Evolutionary conservation across 2,797 vertebrate genomes (phyloP).

Genomic region (Steatocranus sp.): DNA sequence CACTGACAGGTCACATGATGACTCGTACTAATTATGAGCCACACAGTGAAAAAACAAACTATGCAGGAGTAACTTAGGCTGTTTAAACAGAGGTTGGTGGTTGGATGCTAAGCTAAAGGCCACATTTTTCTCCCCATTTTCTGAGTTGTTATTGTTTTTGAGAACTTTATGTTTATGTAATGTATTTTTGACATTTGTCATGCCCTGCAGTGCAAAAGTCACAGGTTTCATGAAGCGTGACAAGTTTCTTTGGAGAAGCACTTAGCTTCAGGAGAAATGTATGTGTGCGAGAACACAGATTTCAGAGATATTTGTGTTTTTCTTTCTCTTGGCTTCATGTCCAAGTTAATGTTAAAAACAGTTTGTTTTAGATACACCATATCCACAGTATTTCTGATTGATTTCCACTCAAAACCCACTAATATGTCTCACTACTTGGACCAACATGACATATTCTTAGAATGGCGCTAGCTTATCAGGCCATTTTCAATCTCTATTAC

Average conservation of each 20-base stretch:
- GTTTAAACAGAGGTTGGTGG: background rate
- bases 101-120: slow-evolving; percentile 29
- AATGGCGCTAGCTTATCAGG: background rate
- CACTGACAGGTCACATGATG: slow-evolving; percentile 57
- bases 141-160: slow-evolving; percentile 7
- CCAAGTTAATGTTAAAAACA: background rate
- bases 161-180: slow-evolving; percentile 3
- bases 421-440: background rate
- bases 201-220: slow-evolving; percentile 5
- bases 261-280: background rate
- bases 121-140: background rate
- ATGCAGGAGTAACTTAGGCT: background rate
- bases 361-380: background rate
- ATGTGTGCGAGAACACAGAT: background rate
- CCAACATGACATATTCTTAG: background rate
- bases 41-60: slow-evolving; percentile 17
- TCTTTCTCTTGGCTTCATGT: background rate
- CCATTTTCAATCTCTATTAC: background rate
- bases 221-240: slow-evolving; percentile 28
- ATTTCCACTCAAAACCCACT: background rate
- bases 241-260: slow-evolving; percentile 13
- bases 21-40: slow-evolving; percentile 46
- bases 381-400: background rate
- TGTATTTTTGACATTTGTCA: slow-evolving; percentile 25
- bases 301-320: background rate